Evolutionary conservation across 2,113 vertebrate genomes (phyloP).

Genomic region (Chascanopsetta lugubris): DNA sequence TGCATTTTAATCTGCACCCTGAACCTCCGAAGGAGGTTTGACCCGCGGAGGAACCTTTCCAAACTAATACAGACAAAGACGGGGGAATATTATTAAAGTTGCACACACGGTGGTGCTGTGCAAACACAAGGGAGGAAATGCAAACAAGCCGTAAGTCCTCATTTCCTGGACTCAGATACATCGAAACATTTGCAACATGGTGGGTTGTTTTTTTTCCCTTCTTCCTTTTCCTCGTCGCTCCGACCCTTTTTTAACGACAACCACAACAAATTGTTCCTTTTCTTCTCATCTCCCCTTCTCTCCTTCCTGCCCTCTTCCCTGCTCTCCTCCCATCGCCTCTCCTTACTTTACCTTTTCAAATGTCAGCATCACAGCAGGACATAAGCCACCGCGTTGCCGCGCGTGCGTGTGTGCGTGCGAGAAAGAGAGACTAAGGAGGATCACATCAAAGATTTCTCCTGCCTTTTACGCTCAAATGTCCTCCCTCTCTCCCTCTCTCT

Average conservation of each 20-base stretch:
- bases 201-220: slow-evolving; percentile 22
- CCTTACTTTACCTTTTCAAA: slow-evolving; percentile 81
- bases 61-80: slow-evolving; percentile 67
- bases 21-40: slow-evolving; percentile 54
- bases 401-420: slow-evolving; percentile 55
- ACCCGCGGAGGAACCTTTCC: slow-evolving; percentile 46
- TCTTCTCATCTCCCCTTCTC: slow-evolving; percentile 61
- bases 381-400: slow-evolving; percentile 67
- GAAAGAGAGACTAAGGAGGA: slow-evolving; percentile 72
- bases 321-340: slow-evolving; percentile 63
- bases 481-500: slow-evolving; percentile 71
- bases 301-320: slow-evolving; percentile 48
- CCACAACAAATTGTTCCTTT: slow-evolving; percentile 72
- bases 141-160: slow-evolving; percentile 72
- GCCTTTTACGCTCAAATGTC: slow-evolving; percentile 79
- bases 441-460: slow-evolving; percentile 74
- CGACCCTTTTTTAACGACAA: slow-evolving; percentile 52
- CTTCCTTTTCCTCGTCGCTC: slow-evolving; percentile 16
- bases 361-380: slow-evolving; percentile 80
- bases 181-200: slow-evolving; percentile 48
- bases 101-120: slow-evolving; percentile 61
- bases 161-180: slow-evolving; percentile 71
- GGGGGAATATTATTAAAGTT: slow-evolving; percentile 67
- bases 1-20: slow-evolving; percentile 52
- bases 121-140: slow-evolving; percentile 61